These are phyloP conservation scores for Erythrocercus mccallii DNA, from an alignment of 2,113 vertebrate species.

Conservation along the genomic window DNA sequence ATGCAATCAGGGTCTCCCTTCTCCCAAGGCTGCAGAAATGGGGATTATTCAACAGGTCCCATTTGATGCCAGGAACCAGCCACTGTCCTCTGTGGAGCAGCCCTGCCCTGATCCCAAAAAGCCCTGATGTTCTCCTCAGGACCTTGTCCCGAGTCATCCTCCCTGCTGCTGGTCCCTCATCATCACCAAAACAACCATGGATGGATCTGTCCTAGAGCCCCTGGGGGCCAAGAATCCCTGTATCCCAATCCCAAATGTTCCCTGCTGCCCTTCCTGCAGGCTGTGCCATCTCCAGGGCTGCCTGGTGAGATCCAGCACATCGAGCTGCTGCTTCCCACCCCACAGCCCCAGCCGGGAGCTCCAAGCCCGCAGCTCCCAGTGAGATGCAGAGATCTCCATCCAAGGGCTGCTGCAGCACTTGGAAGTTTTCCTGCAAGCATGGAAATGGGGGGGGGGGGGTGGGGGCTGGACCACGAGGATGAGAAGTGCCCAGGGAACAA, in stretches of 20 bases:
- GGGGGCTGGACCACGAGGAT: not conserved
- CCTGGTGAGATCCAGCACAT: not conserved
- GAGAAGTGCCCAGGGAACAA: not conserved
- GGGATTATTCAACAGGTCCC: not conserved
- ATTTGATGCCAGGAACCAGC: not conserved
- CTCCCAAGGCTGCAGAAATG: not conserved
- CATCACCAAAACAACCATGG: rapidly evolving
- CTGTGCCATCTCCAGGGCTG: not conserved
- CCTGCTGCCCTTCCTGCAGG: not conserved
- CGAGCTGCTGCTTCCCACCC: rapidly evolving
- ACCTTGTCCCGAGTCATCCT: not conserved
- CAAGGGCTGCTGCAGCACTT: not conserved
- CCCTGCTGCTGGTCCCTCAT: not conserved
- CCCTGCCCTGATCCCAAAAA: not conserved
- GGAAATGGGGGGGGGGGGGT: not conserved
- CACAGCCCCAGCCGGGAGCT: not conserved
- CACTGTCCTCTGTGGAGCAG: rapidly evolving
- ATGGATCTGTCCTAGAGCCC: not conserved
- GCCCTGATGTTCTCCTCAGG: not conserved
- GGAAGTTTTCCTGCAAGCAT: rapidly evolving
- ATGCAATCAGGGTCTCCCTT: not conserved
- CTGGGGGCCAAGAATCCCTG: not conserved
- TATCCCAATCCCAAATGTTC: not conserved
- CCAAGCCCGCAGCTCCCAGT: rapidly evolving
- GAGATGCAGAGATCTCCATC: not conserved